A percentile compares a stretch with the other conserved stretches of the same genome.
Evolutionary conservation across 2,113 vertebrate species (phyloP).

Genomic region (Peromyscus maniculatus): DNA sequence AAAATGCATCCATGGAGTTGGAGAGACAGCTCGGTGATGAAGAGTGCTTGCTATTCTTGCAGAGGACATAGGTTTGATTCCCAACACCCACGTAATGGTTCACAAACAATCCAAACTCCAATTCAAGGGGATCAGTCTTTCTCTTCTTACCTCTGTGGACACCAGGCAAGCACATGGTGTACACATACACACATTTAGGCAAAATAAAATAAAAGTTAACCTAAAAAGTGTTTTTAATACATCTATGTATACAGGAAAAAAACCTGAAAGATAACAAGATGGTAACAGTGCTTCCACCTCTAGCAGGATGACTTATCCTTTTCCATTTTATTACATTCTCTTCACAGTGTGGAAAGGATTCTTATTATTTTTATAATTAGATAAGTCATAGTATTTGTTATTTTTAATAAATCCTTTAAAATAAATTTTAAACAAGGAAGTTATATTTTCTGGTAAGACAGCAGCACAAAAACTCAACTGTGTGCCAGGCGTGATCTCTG

Average conservation of each 20-base stretch:
- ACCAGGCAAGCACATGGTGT: not conserved
- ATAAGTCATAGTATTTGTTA: not conserved
- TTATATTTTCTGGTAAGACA: constrained; percentile 24
- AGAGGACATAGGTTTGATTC: not conserved
- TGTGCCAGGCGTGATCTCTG: not conserved
- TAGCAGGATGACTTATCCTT: not conserved
- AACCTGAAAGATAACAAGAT: not conserved
- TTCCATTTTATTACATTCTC: not conserved
- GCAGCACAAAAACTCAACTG: constrained; percentile 22
- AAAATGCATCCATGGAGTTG: not conserved
- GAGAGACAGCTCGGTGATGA: not conserved
- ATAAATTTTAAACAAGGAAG: constrained; percentile 10
- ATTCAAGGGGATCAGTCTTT: not conserved
- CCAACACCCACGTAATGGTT: not conserved
- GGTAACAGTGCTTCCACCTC: not conserved
- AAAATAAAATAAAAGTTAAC: not conserved
- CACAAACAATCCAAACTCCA: not conserved
- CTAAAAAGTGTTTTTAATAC: not conserved
- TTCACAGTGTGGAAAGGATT: constrained; percentile 3
- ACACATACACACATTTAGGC: not conserved
- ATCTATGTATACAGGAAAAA: not conserved
- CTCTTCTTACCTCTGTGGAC: not conserved
- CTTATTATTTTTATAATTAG: constrained; percentile 26
- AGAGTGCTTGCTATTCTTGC: not conserved
- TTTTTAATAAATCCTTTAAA: constrained; percentile 27